Conservation (phyloP, 2,888 invertebrate species). For the Venusia cambrica region DNA sequence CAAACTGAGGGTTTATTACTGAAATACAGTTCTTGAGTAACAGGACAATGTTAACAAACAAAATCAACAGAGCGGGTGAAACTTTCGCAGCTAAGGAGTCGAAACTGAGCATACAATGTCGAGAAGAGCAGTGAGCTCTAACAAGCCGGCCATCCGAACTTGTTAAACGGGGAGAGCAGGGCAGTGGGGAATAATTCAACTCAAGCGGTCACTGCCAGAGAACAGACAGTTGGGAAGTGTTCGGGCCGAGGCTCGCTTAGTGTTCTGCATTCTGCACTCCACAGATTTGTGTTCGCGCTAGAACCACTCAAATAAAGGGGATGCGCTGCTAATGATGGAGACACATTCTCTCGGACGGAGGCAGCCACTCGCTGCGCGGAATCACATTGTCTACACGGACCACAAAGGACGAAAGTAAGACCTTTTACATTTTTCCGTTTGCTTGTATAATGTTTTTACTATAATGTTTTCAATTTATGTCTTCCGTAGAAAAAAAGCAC, state of each 20-base stretch:
- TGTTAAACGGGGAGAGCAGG: constrained; percentile 55
- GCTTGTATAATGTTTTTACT: not conserved
- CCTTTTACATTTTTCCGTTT: constrained; percentile 31
- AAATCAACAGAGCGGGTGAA: constrained; percentile 66
- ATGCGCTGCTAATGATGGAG: constrained; percentile 55
- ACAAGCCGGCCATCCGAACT: constrained; percentile 72
- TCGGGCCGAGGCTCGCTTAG: constrained; percentile 34
- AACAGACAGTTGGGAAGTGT: constrained; percentile 56
- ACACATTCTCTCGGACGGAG: constrained; percentile 58
- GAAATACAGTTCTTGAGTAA: constrained; percentile 46
- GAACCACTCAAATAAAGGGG: constrained; percentile 25
- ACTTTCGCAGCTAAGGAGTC: constrained; percentile 71
- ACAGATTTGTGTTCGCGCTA: constrained; percentile 23
- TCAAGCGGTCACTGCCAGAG: constrained; percentile 49
- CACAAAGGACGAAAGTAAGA: constrained; percentile 79
- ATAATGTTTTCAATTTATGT: no score
- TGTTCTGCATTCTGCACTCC: constrained; percentile 15
- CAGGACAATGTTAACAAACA: constrained; percentile 64
- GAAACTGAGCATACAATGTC: constrained; percentile 69
- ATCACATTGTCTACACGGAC: constrained; percentile 77
- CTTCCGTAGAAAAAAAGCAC: no score
- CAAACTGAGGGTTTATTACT: constrained; percentile 37
- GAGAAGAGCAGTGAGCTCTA: constrained; percentile 59
- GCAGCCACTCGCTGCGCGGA: constrained; percentile 65
- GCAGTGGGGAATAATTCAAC: constrained; percentile 55